phyloP scores from a whole-genome alignment of 1,140 invertebrate species.

The Melitaea cinxia region DNA sequence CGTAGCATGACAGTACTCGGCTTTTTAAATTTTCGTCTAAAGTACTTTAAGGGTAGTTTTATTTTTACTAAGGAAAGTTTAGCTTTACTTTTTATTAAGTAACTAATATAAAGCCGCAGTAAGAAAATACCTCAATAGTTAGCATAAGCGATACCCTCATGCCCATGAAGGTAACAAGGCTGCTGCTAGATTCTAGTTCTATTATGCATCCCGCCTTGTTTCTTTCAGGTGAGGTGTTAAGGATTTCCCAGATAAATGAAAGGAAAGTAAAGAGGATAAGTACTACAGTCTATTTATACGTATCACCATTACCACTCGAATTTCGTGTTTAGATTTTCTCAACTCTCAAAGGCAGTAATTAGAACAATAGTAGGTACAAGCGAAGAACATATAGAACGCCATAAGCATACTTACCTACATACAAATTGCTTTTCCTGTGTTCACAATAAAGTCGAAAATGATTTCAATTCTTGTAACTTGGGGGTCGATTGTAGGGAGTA shows the following conservation, averaged over 20 bases:
- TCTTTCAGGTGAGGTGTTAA: too few species aligned
- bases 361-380: constrained; percentile 67
- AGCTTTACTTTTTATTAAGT: too few species aligned
- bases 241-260: too few species aligned
- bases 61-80: too few species aligned
- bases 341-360: constrained; percentile 77
- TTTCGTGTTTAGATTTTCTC: constrained; percentile 69
- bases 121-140: too few species aligned
- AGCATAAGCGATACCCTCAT: too few species aligned
- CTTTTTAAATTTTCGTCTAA: constrained; percentile 2
- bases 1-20: constrained; percentile 13
- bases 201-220: too few species aligned
- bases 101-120: too few species aligned
- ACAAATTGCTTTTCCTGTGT: background rate
- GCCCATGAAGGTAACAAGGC: too few species aligned
- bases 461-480: background rate
- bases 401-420: constrained; percentile 6
- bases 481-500: constrained; percentile 52
- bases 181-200: too few species aligned
- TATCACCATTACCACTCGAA: constrained; percentile 31
- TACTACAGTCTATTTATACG: constrained; percentile 14
- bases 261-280: constrained; percentile 3
- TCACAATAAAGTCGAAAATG: constrained; percentile 24
- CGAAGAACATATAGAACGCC: constrained; percentile 46
- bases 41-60: background rate